Evolutionary conservation across 2,113 vertebrate species (phyloP).

Genomic region (Bubo bubo): DNA sequence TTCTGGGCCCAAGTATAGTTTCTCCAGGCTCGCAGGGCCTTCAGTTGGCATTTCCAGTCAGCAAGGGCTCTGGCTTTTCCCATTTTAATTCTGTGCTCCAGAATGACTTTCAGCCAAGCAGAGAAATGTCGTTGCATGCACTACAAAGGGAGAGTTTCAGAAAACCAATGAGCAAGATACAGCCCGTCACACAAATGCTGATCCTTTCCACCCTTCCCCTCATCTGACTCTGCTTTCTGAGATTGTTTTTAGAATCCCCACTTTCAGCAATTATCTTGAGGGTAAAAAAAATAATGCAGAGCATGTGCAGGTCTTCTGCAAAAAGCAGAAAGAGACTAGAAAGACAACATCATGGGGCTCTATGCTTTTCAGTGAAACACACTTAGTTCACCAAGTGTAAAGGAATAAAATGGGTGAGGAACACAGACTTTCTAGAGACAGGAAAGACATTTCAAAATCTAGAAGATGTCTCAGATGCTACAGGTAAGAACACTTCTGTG

Average conservation of each 20-base stretch:
- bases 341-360: neutral
- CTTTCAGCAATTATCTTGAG: neutral
- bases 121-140: slow-evolving; percentile 89
- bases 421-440: neutral
- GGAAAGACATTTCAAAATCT: neutral
- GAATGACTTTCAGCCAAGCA: slow-evolving; percentile 84
- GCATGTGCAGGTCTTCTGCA: neutral
- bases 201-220: neutral
- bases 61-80: slow-evolving; percentile 86
- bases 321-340: neutral
- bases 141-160: slow-evolving; percentile 73
- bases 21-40: slow-evolving; percentile 85
- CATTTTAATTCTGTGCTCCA: slow-evolving; percentile 82
- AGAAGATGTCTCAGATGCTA: slow-evolving; percentile 1
- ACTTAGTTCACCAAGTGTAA: neutral
- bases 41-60: slow-evolving; percentile 88
- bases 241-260: neutral
- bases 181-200: neutral
- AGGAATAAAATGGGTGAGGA: neutral
- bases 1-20: slow-evolving; percentile 79
- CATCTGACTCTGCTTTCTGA: neutral
- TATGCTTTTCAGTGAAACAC: neutral
- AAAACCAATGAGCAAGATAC: slow-evolving; percentile 10
- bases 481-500: neutral
- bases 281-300: neutral